Percentiles rank a stretch among this genome's conserved stretches.
These are phyloP conservation scores for Pristiophorus japonicus DNA, from an alignment of 2,113 vertebrate genomes.

Conservation along the genomic window DNA sequence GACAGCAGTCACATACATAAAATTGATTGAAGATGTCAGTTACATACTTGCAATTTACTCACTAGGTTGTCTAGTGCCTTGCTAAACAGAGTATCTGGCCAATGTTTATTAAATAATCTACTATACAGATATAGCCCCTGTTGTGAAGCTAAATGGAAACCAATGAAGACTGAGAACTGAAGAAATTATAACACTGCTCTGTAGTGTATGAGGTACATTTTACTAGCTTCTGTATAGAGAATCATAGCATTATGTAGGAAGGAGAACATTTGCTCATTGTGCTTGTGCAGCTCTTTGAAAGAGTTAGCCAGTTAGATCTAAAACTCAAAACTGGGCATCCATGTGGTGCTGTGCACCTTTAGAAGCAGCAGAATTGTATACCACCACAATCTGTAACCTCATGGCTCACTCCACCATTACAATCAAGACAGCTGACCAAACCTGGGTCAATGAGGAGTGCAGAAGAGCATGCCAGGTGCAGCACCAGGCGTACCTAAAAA, in stretches of 20 bases:
- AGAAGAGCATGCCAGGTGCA: too few relatives aligned
- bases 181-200: neutral
- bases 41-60: neutral
- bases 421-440: too few relatives aligned
- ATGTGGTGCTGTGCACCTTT: too few relatives aligned
- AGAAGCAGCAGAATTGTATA: too few relatives aligned
- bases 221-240: neutral
- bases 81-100: neutral
- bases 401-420: too few relatives aligned
- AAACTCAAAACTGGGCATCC: too few relatives aligned
- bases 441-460: too few relatives aligned
- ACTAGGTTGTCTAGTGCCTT: neutral
- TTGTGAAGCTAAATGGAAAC: neutral
- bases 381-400: too few relatives aligned
- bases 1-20: neutral
- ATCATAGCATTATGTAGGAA: neutral
- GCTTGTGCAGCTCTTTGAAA: neutral
- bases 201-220: neutral
- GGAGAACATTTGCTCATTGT: neutral
- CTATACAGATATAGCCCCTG: neutral
- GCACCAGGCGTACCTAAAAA: too few relatives aligned
- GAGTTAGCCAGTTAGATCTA: neutral
- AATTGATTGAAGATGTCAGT: too few relatives aligned
- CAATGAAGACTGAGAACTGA: neutral
- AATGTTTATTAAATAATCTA: neutral